phyloP scores from a whole-genome alignment of 2,888 invertebrate genomes.

The Volucella inanis region DNA sequence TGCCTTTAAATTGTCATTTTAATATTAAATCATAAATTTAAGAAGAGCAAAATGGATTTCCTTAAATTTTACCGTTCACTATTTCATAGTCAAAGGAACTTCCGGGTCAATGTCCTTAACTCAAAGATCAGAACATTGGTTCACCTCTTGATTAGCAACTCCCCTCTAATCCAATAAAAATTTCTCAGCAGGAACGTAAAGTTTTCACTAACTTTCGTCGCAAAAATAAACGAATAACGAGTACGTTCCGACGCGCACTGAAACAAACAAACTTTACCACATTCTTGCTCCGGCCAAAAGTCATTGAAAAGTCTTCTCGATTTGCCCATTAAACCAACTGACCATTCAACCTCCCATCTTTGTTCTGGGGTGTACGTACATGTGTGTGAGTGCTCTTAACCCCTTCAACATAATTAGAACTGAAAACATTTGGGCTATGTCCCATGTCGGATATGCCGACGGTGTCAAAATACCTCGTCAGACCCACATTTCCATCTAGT shows the following conservation, averaged over 20 bases:
- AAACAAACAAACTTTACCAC: conserved; percentile 60
- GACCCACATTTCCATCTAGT: conserved; percentile 14
- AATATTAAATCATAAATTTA: too few species aligned
- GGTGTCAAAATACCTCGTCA: conserved; percentile 68
- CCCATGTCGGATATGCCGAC: conserved; percentile 73
- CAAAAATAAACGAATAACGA: conserved; percentile 68
- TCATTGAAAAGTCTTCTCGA: conserved; percentile 68
- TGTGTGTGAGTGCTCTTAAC: conserved; percentile 63
- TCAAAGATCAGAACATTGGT: conserved; percentile 7
- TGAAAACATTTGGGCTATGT: conserved; percentile 72
- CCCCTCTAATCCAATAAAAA: conserved; percentile 46
- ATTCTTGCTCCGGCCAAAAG: conserved; percentile 53
- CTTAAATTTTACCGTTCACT: too few species aligned
- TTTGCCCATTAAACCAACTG: conserved; percentile 55
- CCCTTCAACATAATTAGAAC: conserved; percentile 73
- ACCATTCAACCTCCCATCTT: conserved; percentile 47
- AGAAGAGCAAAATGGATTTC: too few species aligned
- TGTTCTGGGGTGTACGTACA: conserved; percentile 1
- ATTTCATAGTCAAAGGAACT: too few species aligned
- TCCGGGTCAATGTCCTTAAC: conserved; percentile 18
- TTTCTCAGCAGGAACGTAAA: conserved; percentile 42
- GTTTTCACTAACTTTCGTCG: conserved; percentile 60
- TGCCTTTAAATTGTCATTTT: too few species aligned
- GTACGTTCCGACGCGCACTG: conserved; percentile 51
- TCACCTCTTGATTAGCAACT: conserved; percentile 28